phyloP scores from a whole-genome alignment of 2,797 vertebrate genomes.

The Rhinophrynus dorsalis region DNA sequence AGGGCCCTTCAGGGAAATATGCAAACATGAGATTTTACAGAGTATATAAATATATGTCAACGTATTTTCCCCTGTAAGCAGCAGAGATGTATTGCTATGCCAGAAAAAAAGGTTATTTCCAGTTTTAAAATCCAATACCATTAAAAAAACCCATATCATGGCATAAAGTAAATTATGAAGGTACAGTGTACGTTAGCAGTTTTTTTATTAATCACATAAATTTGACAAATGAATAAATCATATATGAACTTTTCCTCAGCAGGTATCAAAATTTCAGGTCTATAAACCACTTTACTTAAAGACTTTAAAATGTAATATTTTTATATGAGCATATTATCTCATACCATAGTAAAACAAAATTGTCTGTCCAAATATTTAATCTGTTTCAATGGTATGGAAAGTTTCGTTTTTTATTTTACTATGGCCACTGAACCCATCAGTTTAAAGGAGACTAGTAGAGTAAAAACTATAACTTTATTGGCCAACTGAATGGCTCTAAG shows the following conservation, averaged over 20 bases:
- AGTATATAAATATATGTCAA: neutral
- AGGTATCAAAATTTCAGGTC: slow-evolving; percentile 7
- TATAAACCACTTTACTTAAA: slow-evolving; percentile 25
- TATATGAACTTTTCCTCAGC: neutral
- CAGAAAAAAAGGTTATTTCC: slow-evolving; percentile 4
- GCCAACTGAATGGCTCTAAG: too few relatives aligned
- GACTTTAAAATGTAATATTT: slow-evolving; percentile 4
- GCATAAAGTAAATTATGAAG: slow-evolving; percentile 5
- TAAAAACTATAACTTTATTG: too few relatives aligned
- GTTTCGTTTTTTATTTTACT: too few relatives aligned
- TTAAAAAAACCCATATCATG: slow-evolving; percentile 2
- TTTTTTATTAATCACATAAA: slow-evolving; percentile 19
- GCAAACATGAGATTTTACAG: neutral
- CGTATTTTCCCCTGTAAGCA: neutral
- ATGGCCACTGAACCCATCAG: too few relatives aligned
- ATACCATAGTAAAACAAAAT: neutral
- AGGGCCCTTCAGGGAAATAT: neutral
- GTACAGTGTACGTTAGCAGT: slow-evolving; percentile 16
- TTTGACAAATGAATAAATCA: slow-evolving; percentile 26
- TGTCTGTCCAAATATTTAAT: neutral
- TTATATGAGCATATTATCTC: slow-evolving; percentile 14
- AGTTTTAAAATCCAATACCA: neutral
- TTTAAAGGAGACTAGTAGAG: too few relatives aligned
- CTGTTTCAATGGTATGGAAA: too few relatives aligned
- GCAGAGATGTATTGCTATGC: neutral